These are phyloP conservation scores for Pandemis corylana DNA, from an alignment of 2,888 invertebrate species.

Conservation along the genomic window DNA sequence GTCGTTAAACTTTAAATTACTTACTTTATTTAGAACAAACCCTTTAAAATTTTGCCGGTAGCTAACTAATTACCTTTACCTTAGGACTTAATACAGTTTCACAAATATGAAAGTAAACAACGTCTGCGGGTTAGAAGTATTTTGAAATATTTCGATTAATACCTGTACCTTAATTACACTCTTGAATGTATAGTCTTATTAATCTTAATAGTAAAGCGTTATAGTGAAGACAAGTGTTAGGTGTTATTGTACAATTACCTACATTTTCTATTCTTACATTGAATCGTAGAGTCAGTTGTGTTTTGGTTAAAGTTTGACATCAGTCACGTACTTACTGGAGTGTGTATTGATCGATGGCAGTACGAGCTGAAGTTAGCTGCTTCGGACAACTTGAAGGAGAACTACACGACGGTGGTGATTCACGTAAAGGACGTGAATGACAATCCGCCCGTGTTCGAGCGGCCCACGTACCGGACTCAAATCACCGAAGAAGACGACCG, in stretches of 20 bases:
- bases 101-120: not conserved
- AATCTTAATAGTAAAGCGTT: not conserved
- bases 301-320: not conserved
- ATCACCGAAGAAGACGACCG: slow-evolving; percentile 98
- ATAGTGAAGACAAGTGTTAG: too few relatives aligned
- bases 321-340: not conserved
- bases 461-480: slow-evolving; percentile 97
- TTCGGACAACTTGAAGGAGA: slow-evolving; percentile 98
- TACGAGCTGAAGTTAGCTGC: slow-evolving; percentile 97
- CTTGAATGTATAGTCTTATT: not conserved
- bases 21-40: slow-evolving; percentile 56
- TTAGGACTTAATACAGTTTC: not conserved
- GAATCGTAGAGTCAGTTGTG: not conserved
- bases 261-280: not conserved
- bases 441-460: slow-evolving; percentile 98
- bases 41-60: not conserved
- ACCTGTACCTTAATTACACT: not conserved
- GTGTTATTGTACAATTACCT: too few relatives aligned
- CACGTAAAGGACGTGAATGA: slow-evolving; percentile 99
- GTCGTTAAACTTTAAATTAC: slow-evolving; percentile 55
- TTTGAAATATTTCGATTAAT: not conserved
- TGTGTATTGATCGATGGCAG: slow-evolving; percentile 77
- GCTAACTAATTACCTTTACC: not conserved
- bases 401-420: slow-evolving; percentile 98
- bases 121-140: not conserved